phyloP scores from a whole-genome alignment of 2,888 invertebrate genomes.

The Coleophora deauratella region DNA sequence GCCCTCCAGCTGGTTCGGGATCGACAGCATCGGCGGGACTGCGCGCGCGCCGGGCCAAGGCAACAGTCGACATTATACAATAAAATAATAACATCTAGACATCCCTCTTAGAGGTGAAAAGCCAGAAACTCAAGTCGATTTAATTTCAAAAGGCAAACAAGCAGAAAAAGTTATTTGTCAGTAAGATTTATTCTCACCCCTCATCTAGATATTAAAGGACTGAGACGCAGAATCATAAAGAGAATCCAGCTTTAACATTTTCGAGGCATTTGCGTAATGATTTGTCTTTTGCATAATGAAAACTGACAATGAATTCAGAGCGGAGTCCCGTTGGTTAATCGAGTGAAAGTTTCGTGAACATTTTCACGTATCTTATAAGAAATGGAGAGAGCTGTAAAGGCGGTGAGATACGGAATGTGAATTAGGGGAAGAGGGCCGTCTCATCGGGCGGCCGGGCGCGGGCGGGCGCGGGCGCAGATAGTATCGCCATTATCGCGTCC shows the following conservation, averaged over 20 bases:
- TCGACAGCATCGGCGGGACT: slow-evolving; percentile 96
- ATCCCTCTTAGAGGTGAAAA: too few relatives aligned
- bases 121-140: too few relatives aligned
- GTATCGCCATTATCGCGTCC: slow-evolving; percentile 66
- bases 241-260: slow-evolving; percentile 27
- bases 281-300: slow-evolving; percentile 45
- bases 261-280: slow-evolving; percentile 31
- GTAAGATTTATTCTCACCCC: neutral
- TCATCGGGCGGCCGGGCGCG: slow-evolving; percentile 42
- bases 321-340: slow-evolving; percentile 55
- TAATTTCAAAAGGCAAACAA: slow-evolving; percentile 8
- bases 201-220: neutral
- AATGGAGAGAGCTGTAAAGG: slow-evolving; percentile 50
- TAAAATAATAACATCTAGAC: too few relatives aligned
- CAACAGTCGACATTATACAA: too few relatives aligned
- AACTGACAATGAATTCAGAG: slow-evolving; percentile 50
- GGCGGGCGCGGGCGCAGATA: slow-evolving; percentile 39
- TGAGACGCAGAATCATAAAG: slow-evolving; percentile 4
- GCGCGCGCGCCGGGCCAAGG: too few relatives aligned
- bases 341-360: slow-evolving; percentile 62
- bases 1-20: slow-evolving; percentile 93
- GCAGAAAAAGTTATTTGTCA: neutral
- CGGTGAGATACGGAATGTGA: slow-evolving; percentile 54
- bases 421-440: slow-evolving; percentile 51
- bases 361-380: slow-evolving; percentile 52